Evolutionary conservation across 2,113 vertebrate genomes (phyloP).

Genomic region (Petrocephalus microphthalmus): DNA sequence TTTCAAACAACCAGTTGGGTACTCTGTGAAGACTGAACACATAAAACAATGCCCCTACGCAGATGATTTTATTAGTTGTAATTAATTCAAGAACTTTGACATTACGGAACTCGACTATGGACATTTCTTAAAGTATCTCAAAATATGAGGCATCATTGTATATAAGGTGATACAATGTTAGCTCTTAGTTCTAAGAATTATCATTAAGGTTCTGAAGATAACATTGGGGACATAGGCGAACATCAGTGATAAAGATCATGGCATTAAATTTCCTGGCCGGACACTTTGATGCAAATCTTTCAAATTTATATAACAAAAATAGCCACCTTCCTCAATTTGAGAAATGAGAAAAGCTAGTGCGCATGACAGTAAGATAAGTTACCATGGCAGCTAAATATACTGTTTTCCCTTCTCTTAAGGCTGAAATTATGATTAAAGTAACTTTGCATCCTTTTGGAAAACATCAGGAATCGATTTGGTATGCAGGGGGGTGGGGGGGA

Average conservation of each 20-base stretch:
- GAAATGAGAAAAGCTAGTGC: neutral
- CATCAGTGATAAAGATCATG: neutral
- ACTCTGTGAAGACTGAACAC: neutral
- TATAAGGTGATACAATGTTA: neutral
- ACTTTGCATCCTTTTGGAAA: slow-evolving; percentile 16
- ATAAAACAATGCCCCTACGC: neutral
- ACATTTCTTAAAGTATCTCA: neutral
- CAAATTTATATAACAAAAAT: neutral
- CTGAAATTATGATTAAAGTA: slow-evolving; percentile 31
- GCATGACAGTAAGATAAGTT: neutral
- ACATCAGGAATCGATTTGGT: slow-evolving; percentile 13
- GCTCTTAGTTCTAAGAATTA: neutral
- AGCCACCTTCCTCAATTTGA: neutral
- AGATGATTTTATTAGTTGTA: neutral
- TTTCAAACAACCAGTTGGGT: neutral
- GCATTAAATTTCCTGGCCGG: neutral
- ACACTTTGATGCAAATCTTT: neutral
- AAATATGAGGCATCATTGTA: neutral
- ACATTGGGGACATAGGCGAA: neutral
- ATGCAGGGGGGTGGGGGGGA: neutral
- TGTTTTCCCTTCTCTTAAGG: slow-evolving; percentile 7
- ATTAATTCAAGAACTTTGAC: neutral
- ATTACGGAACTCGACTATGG: neutral
- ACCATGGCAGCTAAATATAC: neutral
- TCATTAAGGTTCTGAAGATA: neutral